These are phyloP conservation scores for Manis javanica DNA, from an alignment of 2,797 vertebrate species.

Conservation along the genomic window DNA sequence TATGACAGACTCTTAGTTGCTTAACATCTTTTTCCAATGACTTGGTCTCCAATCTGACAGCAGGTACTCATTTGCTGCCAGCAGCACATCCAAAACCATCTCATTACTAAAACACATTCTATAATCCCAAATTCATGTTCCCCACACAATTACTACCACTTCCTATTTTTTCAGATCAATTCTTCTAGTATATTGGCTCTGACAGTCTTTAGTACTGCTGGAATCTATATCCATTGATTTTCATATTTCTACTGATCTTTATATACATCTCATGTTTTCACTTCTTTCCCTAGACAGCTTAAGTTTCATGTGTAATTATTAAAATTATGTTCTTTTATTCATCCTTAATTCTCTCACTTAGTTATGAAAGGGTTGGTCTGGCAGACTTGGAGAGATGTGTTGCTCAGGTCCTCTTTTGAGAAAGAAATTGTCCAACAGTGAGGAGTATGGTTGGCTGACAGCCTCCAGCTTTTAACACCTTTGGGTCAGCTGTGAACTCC, in stretches of 20 bases:
- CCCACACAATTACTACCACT: background rate
- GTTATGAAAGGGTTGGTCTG: background rate
- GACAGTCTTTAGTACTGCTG: background rate
- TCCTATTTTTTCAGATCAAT: background rate
- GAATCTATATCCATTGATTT: background rate
- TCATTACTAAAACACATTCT: background rate
- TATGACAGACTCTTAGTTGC: background rate
- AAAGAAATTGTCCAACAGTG: background rate
- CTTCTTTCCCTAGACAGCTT: background rate
- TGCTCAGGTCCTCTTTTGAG: background rate
- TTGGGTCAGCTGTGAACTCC: background rate
- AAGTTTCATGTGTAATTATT: background rate
- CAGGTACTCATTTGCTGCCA: background rate
- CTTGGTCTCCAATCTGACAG: background rate
- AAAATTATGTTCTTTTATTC: background rate
- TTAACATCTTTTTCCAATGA: background rate
- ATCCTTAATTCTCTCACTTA: background rate
- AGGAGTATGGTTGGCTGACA: background rate
- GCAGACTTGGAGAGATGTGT: background rate
- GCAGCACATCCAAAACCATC: background rate
- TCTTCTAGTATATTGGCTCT: background rate
- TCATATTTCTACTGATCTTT: background rate
- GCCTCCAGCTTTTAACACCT: background rate
- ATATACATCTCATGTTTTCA: background rate
- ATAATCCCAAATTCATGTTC: background rate